Conservation (phyloP, 2,113 vertebrate genomes). For the Dromaius novaehollandiae region DNA sequence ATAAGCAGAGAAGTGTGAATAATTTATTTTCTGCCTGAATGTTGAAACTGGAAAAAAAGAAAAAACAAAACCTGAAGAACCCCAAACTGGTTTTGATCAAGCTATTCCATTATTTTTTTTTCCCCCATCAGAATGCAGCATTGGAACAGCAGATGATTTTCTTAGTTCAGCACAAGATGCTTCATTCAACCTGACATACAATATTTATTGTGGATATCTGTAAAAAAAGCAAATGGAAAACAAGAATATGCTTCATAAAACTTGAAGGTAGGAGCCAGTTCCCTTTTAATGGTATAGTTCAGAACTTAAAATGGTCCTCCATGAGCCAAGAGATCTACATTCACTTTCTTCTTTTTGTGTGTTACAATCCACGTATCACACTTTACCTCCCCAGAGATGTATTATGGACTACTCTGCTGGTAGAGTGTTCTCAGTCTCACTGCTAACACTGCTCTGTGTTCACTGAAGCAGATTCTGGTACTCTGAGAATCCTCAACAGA, state of each 20-base stretch:
- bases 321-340: not conserved
- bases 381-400: not conserved
- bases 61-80: not conserved
- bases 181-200: slow-evolving; percentile 48
- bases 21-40: not conserved
- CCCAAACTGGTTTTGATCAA: slow-evolving; percentile 42
- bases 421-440: not conserved
- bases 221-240: slow-evolving; percentile 16
- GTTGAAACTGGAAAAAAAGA: not conserved
- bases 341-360: not conserved
- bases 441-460: not conserved
- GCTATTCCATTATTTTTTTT: slow-evolving; percentile 52
- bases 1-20: not conserved
- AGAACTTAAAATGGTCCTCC: not conserved
- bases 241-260: not conserved
- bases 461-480: not conserved
- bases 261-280: not conserved
- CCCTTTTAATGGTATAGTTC: not conserved
- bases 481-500: not conserved
- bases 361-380: not conserved
- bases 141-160: slow-evolving; percentile 20
- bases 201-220: slow-evolving; percentile 37
- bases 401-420: not conserved
- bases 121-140: not conserved
- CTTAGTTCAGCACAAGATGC: slow-evolving; percentile 12